These are phyloP conservation scores for Sycophila sp. DNA, from an alignment of 1,140 invertebrate genomes.

Conservation along the genomic window DNA sequence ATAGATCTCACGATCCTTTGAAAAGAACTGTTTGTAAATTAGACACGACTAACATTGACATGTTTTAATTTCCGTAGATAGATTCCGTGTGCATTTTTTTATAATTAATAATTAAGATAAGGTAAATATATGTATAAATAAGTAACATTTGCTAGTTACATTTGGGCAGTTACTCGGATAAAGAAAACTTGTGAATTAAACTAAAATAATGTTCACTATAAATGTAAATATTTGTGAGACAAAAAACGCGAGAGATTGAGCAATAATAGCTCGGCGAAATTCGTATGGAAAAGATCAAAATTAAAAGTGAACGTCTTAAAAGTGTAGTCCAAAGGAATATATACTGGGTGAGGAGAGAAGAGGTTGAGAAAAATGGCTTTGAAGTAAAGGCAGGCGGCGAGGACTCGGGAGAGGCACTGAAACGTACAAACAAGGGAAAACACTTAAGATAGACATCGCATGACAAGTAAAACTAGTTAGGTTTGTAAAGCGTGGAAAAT, in stretches of 20 bases:
- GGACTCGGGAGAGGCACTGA: neutral
- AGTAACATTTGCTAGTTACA: no score
- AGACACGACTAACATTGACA: no score
- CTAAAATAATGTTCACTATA: no score
- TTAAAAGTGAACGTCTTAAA: neutral
- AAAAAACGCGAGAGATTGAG: neutral
- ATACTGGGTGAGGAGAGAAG: neutral
- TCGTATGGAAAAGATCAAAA: neutral
- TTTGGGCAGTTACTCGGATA: no score
- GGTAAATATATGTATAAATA: no score
- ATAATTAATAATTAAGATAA: no score
- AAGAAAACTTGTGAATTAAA: no score
- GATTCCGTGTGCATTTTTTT: no score
- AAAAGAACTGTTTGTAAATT: no score
- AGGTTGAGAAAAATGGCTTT: neutral
- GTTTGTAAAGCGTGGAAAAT: neutral
- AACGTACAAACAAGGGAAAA: conserved; percentile 28
- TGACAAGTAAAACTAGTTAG: conserved; percentile 15
- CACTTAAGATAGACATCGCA: conserved; percentile 27
- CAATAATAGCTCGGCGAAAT: neutral
- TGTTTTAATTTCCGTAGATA: no score
- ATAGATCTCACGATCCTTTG: no score
- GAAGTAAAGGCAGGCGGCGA: neutral
- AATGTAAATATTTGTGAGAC: no score
- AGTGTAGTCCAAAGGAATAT: neutral